Base-by-base conservation (phyloP, 2,888 invertebrate genomes). In the Flexamia atlantica region DNA sequence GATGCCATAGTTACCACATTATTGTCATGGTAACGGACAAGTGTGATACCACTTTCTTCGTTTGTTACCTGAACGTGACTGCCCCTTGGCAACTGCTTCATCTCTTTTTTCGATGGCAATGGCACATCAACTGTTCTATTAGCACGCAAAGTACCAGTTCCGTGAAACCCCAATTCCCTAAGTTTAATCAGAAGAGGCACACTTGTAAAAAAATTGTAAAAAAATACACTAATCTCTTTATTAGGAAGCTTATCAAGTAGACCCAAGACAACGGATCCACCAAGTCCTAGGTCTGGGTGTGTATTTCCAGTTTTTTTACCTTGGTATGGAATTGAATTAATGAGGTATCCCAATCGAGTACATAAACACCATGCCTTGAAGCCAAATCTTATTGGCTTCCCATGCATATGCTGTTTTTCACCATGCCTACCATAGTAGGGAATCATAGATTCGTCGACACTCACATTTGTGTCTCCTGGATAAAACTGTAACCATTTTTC, bases 401-500 rank as follows among this genome's bases (percentile, higher is more conserved):
- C 42, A 10, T 81, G 74, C 36, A 83, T 83, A 32, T 83, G 83
- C 40, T 83, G 83, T 30, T 83, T 83, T 40, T 12, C 74, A 5
- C 83, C 80, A 17, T 57, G 83, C n/a, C 81, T 25, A 23, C 81
- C 81, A 40, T 81, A 81, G n/a, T 81, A 81, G 1, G 60, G 81
- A 17, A 81, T 60, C 81, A 81, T 81, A n/a, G 81, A 81, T 36
- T 81, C 40, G 25, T 83, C 83, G 7, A 83, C 30, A 68, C 23
- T 36, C 32, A 72, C n/a, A 42, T 40, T 72, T n/a, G 23, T 72
- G 32, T 72, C 72, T 20, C 40, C 72, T 72, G 40, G 72, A n/a
- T 7, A 72, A 42, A n/a, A 79, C 3, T 50, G 36, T 23, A 79
- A 23, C 79, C 79, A 87, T 57, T 84, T 83, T 30, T 81, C 81